These are phyloP conservation scores for Fragum sueziense DNA, from an alignment of 2,888 invertebrate genomes.

Conservation along the genomic window DNA sequence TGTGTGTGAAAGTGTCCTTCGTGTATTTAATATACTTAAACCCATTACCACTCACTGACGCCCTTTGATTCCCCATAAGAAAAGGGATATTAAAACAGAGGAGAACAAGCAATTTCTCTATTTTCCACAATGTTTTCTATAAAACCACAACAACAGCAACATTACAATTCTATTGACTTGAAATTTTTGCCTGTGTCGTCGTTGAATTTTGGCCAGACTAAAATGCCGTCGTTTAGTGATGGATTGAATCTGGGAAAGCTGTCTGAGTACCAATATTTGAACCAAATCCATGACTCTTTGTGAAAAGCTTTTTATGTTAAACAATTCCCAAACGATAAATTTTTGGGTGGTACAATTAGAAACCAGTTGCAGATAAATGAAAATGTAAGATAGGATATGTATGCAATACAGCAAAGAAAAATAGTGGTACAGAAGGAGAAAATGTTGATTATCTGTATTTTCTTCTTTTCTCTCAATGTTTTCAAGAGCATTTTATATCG, in stretches of 20 bases:
- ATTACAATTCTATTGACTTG: no score
- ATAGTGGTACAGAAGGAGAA: neutral
- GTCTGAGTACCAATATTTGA: neutral
- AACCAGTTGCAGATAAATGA: neutral
- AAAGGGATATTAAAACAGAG: no score
- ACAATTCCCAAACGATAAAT: neutral
- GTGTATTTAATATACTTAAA: no score
- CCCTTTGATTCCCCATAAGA: no score
- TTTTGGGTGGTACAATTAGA: neutral
- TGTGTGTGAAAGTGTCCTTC: no score
- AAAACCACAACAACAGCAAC: no score
- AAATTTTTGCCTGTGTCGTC: no score
- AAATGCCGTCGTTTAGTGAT: no score
- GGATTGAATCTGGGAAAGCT: neutral
- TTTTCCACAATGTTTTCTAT: no score
- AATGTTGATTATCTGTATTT: neutral
- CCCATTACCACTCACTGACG: no score
- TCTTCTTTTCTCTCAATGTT: neutral
- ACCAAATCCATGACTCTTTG: neutral
- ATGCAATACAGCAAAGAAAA: neutral
- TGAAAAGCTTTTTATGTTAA: neutral
- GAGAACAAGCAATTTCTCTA: no score
- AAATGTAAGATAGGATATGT: neutral
- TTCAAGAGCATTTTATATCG: neutral
- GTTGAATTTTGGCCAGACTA: no score